A percentile compares a stretch with the other conserved stretches of the same genome.
phyloP scores from a whole-genome alignment of 2,113 vertebrate genomes.

The Marmota monax region DNA sequence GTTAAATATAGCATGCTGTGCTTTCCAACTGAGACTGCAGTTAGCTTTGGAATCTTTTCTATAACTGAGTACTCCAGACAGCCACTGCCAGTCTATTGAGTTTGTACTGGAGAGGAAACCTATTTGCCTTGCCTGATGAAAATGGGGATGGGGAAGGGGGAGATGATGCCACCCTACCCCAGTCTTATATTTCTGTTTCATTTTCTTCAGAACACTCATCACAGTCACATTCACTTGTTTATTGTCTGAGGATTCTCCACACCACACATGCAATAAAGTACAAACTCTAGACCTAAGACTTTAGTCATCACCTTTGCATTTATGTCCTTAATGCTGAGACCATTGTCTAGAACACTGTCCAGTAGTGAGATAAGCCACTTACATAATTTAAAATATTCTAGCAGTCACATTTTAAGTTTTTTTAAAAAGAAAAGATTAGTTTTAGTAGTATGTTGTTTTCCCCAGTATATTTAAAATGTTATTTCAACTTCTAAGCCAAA shows the following conservation, averaged over 20 bases:
- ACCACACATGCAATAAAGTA: background rate
- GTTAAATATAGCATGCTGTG: background rate
- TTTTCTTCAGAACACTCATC: background rate
- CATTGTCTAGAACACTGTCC: background rate
- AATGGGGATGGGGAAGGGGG: too few species aligned
- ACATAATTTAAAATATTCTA: background rate
- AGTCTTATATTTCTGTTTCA: background rate
- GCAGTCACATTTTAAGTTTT: background rate
- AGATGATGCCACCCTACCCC: background rate
- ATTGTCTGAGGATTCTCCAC: background rate
- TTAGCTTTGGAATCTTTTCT: background rate
- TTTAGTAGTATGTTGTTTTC: conserved; percentile 31
- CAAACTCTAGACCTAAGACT: background rate
- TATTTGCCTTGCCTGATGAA: background rate
- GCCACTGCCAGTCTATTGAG: background rate
- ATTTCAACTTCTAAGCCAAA: background rate
- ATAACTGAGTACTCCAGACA: fast-evolving
- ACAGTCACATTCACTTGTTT: background rate
- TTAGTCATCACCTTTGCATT: background rate
- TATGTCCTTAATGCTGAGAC: background rate
- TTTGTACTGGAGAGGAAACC: background rate
- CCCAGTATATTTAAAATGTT: background rate
- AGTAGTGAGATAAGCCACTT: background rate
- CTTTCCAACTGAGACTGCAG: background rate
- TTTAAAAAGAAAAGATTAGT: background rate